A percentile compares a stretch with the other conserved stretches of the same genome.
Evolutionary conservation across 2,797 vertebrate genomes (phyloP).

Genomic region (Nannoperca australis): DNA sequence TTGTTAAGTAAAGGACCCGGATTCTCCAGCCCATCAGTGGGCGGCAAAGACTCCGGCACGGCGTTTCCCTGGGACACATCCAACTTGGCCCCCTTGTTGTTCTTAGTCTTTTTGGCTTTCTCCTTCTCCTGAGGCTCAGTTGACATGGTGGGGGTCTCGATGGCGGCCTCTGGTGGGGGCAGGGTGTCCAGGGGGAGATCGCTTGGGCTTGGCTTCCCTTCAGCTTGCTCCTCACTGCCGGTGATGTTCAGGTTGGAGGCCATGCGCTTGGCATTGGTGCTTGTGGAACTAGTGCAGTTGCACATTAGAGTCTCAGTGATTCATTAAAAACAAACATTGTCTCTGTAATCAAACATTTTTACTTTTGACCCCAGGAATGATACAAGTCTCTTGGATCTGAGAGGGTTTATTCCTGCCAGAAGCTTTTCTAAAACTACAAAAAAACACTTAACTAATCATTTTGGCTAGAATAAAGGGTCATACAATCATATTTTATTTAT

Average conservation of each 20-base stretch:
- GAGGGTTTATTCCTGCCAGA: neutral
- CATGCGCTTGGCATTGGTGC: conserved; percentile 76
- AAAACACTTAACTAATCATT: neutral
- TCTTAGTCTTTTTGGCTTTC: conserved; percentile 81
- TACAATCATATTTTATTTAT: neutral
- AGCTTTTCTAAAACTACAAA: neutral
- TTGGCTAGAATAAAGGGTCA: too few relatives aligned
- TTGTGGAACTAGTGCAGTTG: conserved; percentile 69
- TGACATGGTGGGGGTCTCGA: conserved; percentile 50
- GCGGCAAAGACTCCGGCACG: conserved; percentile 48
- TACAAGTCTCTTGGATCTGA: neutral
- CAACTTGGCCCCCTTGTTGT: conserved; percentile 74
- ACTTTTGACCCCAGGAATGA: neutral
- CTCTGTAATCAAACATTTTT: neutral
- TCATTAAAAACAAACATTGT: neutral
- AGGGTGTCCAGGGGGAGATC: conserved; percentile 73
- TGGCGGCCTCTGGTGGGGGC: conserved; percentile 69
- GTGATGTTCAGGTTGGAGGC: conserved; percentile 78
- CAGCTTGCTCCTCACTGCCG: conserved; percentile 74
- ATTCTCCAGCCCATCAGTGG: conserved; percentile 70
- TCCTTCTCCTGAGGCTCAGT: conserved; percentile 77
- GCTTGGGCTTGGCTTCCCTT: conserved; percentile 72
- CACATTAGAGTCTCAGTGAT: conserved; percentile 22
- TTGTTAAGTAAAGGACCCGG: conserved; percentile 65
- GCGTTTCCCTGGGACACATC: conserved; percentile 67